Conservation (phyloP, 2,888 invertebrate species). For the Agonum fuliginosum region DNA sequence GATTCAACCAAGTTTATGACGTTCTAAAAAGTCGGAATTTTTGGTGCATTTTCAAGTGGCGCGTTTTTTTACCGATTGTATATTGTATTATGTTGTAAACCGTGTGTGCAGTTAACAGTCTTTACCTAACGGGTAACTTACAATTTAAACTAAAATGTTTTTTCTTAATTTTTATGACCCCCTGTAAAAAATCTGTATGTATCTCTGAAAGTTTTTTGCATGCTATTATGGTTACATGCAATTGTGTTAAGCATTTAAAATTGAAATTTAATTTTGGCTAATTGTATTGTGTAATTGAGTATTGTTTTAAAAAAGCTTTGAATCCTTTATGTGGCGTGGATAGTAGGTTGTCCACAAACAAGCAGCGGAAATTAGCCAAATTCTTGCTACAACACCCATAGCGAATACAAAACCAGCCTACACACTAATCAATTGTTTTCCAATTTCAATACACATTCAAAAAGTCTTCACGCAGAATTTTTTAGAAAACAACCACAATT, state of each 20-base stretch:
- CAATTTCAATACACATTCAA: neutral
- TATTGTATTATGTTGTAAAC: too few relatives aligned
- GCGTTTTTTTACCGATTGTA: too few relatives aligned
- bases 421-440: neutral
- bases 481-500: too few relatives aligned
- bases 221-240: neutral
- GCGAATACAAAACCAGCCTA: neutral
- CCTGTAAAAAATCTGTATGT: too few relatives aligned
- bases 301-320: constrained; percentile 1
- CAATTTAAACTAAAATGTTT: too few relatives aligned
- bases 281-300: constrained; percentile 11
- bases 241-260: neutral
- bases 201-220: too few relatives aligned
- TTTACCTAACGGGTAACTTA: too few relatives aligned
- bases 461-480: neutral
- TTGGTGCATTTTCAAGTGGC: too few relatives aligned
- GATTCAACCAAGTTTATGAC: too few relatives aligned
- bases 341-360: neutral
- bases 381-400: neutral
- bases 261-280: constrained; percentile 14
- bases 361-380: neutral
- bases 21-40: too few relatives aligned
- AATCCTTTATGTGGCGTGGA: neutral
- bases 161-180: too few relatives aligned
- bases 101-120: too few relatives aligned